Percentiles rank a stretch among this genome's conserved stretches.
Evolutionary conservation across 2,888 invertebrate species (phyloP).

Genomic region (Pherbina coryleti): DNA sequence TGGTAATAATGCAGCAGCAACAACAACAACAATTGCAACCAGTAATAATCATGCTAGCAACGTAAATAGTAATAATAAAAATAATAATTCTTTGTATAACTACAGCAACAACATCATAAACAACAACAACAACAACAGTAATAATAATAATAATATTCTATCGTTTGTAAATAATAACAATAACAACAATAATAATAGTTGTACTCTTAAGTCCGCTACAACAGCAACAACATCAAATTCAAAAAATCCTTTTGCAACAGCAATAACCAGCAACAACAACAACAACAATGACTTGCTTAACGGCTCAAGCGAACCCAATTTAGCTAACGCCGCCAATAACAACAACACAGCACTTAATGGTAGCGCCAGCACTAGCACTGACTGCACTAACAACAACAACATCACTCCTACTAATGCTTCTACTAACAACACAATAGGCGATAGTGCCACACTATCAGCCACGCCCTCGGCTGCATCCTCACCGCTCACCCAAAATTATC

Average conservation of each 20-base stretch:
- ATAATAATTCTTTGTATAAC: constrained; percentile 34
- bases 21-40: constrained; percentile 42
- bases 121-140: constrained; percentile 50
- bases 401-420: constrained; percentile 30
- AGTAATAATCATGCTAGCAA: constrained; percentile 40
- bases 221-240: constrained; percentile 31
- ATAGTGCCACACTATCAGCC: not conserved
- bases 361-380: not conserved
- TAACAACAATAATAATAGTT: constrained; percentile 47
- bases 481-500: not conserved
- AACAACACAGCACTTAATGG: constrained; percentile 36
- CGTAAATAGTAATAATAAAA: constrained; percentile 40
- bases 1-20: constrained; percentile 38
- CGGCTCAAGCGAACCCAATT: constrained; percentile 24
- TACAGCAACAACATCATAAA: constrained; percentile 45
- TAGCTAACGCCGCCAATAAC: not conserved
- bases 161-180: constrained; percentile 55
- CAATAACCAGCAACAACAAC: constrained; percentile 48
- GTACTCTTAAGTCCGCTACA: constrained; percentile 48
- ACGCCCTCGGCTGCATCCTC: not conserved
- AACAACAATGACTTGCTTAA: not conserved
- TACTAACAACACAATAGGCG: constrained; percentile 19
- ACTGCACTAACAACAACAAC: not conserved
- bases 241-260: constrained; percentile 36
- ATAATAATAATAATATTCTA: constrained; percentile 54